These are phyloP conservation scores for Naso thynnoides DNA, from an alignment of 2,797 vertebrate genomes.

Conservation along the genomic window DNA sequence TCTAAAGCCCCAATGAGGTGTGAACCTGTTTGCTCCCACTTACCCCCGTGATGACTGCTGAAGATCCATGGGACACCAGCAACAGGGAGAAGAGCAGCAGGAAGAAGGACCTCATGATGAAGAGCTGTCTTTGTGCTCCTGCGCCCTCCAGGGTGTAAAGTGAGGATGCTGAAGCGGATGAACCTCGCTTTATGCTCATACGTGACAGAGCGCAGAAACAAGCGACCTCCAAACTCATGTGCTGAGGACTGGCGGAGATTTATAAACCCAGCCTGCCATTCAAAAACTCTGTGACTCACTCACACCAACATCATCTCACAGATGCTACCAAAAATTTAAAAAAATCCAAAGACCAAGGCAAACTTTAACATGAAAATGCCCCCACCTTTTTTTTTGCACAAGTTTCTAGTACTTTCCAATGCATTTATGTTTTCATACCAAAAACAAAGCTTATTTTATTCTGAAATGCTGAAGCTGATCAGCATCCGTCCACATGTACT, in stretches of 20 bases:
- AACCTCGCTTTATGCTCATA: constrained; percentile 43
- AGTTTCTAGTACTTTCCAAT: not conserved
- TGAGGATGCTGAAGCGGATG: constrained; percentile 35
- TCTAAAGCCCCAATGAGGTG: not conserved
- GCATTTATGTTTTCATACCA: not conserved
- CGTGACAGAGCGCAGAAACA: constrained; percentile 45
- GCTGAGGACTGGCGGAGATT: constrained; percentile 63
- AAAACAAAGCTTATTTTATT: constrained; percentile 11
- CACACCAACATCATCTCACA: constrained; percentile 48
- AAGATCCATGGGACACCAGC: constrained; percentile 75
- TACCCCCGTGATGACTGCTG: constrained; percentile 87
- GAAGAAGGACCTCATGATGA: constrained; percentile 77
- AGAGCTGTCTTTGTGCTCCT: constrained; percentile 44
- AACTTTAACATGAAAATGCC: constrained; percentile 34
- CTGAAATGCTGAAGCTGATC: not conserved
- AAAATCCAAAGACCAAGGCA: constrained; percentile 52
- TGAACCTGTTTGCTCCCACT: constrained; percentile 58
- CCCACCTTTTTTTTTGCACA: not conserved
- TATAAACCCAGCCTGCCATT: constrained; percentile 81
- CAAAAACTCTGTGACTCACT: constrained; percentile 80
- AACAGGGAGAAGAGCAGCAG: constrained; percentile 73
- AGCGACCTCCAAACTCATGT: constrained; percentile 68
- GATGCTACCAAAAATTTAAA: constrained; percentile 6
- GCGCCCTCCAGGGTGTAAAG: constrained; percentile 42
- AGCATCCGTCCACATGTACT: not conserved